These are phyloP conservation scores for Polyodon spathula DNA, from an alignment of 2,113 vertebrate species.

Conservation along the genomic window DNA sequence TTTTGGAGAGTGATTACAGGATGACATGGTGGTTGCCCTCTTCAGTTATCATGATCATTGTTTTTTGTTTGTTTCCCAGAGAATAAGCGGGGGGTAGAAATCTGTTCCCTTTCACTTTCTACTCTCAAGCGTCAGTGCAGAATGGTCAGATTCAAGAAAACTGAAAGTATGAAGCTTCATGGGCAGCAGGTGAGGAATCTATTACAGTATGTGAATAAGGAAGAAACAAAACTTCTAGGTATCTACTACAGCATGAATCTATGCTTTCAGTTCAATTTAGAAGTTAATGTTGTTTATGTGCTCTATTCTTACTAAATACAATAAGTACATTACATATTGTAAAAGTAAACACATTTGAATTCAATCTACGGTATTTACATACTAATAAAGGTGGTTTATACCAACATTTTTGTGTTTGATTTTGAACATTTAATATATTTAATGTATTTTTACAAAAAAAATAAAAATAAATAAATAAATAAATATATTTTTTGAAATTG, in stretches of 20 bases:
- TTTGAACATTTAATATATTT: no score
- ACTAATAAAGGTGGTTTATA: no score
- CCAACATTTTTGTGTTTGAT: no score
- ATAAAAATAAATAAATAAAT: no score
- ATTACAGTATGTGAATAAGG: neutral
- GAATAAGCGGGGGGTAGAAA: slow-evolving; percentile 60
- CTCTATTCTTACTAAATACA: neutral
- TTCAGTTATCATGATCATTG: neutral
- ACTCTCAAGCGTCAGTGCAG: slow-evolving; percentile 54
- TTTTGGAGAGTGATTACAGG: neutral
- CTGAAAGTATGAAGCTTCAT: slow-evolving; percentile 21
- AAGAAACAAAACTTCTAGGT: no score
- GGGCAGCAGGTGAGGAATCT: slow-evolving; percentile 34
- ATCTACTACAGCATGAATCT: neutral
- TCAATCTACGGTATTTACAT: neutral
- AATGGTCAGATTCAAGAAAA: slow-evolving; percentile 43
- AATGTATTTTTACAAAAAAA: no score
- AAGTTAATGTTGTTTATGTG: neutral
- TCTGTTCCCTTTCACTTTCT: slow-evolving; percentile 51
- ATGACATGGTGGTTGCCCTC: neutral
- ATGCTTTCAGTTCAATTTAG: neutral
- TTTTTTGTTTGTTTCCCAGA: slow-evolving; percentile 48
- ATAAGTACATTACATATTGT: neutral
- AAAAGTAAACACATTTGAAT: neutral
- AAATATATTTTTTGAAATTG: no score